Evolutionary conservation across 2,797 vertebrate genomes (phyloP).

Genomic region (Corythornis leucogaster): DNA sequence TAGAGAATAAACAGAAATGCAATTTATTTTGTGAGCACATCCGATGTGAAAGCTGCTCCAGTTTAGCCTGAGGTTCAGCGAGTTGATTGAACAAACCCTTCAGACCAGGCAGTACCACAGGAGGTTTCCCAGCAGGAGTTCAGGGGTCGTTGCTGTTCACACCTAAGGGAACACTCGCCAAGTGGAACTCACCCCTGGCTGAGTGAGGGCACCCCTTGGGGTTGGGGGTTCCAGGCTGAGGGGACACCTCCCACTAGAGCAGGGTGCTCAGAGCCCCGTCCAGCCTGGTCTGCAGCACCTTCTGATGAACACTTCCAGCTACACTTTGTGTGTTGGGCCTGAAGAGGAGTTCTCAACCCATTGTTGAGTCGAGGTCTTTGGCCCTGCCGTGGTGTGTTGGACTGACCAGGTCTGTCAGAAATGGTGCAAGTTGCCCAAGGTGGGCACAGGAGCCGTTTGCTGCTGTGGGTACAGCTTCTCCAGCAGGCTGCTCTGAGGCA

Average conservation of each 20-base stretch:
- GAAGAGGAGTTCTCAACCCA: not conserved
- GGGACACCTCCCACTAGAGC: too few relatives aligned
- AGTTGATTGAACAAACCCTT: not conserved
- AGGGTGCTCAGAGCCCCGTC: too few relatives aligned
- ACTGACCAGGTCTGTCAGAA: rapidly evolving
- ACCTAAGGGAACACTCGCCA: too few relatives aligned
- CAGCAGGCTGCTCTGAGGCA: not conserved
- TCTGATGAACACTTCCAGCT: not conserved
- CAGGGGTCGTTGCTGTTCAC: too few relatives aligned
- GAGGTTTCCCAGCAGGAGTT: not conserved
- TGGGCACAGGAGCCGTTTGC: rapidly evolving
- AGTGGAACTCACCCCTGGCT: conserved; percentile 27
- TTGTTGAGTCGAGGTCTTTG: rapidly evolving
- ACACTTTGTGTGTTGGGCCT: rapidly evolving
- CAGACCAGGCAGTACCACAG: rapidly evolving
- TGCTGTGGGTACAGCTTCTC: not conserved
- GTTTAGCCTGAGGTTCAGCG: not conserved
- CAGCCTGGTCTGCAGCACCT: too few relatives aligned
- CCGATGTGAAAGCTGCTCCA: not conserved
- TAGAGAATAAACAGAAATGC: not conserved
- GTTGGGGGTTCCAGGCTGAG: too few relatives aligned
- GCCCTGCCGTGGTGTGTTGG: not conserved
- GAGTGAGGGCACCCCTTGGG: conserved; percentile 69
- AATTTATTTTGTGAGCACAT: not conserved
- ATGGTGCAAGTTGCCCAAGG: rapidly evolving